These are phyloP conservation scores for Trypoxylon attenuatum DNA, from an alignment of 2,888 invertebrate species.

Conservation along the genomic window DNA sequence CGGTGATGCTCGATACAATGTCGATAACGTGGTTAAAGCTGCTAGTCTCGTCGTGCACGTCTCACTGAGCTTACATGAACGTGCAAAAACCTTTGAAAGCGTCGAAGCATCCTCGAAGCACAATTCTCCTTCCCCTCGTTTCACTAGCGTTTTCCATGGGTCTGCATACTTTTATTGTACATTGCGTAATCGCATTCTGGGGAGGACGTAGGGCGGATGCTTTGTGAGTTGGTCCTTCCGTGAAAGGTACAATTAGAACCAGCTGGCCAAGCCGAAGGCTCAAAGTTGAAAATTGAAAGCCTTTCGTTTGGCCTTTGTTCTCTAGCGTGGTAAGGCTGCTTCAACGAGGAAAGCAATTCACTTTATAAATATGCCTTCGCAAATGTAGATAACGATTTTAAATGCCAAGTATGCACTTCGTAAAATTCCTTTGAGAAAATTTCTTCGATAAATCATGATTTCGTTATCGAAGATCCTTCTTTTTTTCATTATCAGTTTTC, in stretches of 20 bases:
- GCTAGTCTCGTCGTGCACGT: conserved; percentile 6
- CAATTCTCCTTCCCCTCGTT: conserved; percentile 30
- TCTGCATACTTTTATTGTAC: conserved; percentile 40
- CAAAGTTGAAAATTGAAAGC: neutral
- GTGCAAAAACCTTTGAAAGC: conserved; percentile 39
- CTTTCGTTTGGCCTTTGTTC: neutral
- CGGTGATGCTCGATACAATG: conserved; percentile 14
- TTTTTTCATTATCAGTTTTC: too few relatives aligned
- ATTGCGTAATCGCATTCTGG: conserved; percentile 31
- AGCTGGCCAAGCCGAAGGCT: neutral
- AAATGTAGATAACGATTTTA: too few relatives aligned
- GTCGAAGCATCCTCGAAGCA: conserved; percentile 48
- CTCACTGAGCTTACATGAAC: conserved; percentile 4
- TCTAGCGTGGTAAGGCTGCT: neutral
- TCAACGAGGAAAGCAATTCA: neutral
- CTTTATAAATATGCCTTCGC: neutral
- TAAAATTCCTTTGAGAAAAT: too few relatives aligned
- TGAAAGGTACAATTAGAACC: neutral
- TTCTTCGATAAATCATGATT: too few relatives aligned
- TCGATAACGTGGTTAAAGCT: conserved; percentile 33
- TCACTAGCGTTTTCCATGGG: conserved; percentile 51
- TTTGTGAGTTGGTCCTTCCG: neutral
- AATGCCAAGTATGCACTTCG: too few relatives aligned
- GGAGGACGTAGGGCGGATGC: conserved; percentile 9
- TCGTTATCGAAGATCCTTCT: too few relatives aligned